These are phyloP conservation scores for Hemitrygon akajei DNA, from an alignment of 2,797 vertebrate species.

Conservation along the genomic window DNA sequence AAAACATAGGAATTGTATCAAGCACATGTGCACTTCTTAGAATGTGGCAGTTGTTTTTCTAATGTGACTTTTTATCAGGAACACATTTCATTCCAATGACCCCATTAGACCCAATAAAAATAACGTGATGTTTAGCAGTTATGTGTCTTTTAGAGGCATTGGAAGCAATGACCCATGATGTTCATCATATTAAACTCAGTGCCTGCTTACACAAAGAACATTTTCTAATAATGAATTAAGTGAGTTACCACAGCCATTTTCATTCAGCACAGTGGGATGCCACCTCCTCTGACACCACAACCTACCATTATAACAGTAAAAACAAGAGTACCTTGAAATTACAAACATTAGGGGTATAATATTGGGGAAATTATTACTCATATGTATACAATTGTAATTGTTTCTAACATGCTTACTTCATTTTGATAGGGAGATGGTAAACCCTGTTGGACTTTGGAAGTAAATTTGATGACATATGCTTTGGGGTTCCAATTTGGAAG, in stretches of 20 bases:
- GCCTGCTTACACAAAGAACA: background rate
- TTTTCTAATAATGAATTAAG: background rate
- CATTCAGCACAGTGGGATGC: slow-evolving; percentile 19
- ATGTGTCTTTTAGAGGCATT: background rate
- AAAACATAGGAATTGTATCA: background rate
- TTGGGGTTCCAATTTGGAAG: background rate
- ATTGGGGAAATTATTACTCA: background rate
- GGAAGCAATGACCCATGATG: slow-evolving; percentile 28
- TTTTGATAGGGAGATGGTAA: background rate
- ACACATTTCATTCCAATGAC: background rate
- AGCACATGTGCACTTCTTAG: background rate
- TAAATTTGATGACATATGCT: background rate
- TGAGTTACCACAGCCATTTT: background rate
- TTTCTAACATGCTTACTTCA: background rate
- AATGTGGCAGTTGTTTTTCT: background rate
- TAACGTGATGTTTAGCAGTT: background rate
- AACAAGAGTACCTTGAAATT: slow-evolving; percentile 29
- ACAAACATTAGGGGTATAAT: slow-evolving; percentile 19
- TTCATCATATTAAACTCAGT: slow-evolving; percentile 6
- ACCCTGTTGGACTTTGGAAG: background rate
- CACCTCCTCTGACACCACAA: slow-evolving; percentile 17
- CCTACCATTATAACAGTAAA: slow-evolving; percentile 1
- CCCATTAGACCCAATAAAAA: slow-evolving; percentile 15
- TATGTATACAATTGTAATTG: background rate
- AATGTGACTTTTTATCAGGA: background rate